phyloP scores from a whole-genome alignment of 2,797 vertebrate species.

The Urosaurus nigricauda region DNA sequence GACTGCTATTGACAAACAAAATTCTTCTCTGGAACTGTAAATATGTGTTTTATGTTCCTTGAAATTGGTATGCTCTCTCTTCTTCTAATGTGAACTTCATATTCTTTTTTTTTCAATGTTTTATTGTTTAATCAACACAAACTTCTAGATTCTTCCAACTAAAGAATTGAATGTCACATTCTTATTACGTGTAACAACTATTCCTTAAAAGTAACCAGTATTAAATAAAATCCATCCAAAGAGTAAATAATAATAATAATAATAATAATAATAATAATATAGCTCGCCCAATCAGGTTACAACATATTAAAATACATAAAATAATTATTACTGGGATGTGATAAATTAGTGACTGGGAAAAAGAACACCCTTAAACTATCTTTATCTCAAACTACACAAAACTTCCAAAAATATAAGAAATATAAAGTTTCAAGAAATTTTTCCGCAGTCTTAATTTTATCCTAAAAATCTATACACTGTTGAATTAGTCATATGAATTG shows the following conservation, averaged over 20 bases:
- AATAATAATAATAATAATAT: too few relatives aligned
- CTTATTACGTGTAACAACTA: not conserved
- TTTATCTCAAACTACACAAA: not conserved
- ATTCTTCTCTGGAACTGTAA: conserved; percentile 1
- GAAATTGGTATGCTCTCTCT: conserved; percentile 11
- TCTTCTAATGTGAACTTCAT: not conserved
- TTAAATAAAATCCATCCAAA: not conserved
- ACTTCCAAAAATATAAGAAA: not conserved
- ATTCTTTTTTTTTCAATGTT: not conserved
- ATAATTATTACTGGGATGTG: too few relatives aligned
- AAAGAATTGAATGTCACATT: not conserved
- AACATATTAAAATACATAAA: too few relatives aligned
- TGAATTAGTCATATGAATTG: not conserved
- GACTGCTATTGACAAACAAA: conserved; percentile 9
- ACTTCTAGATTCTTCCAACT: not conserved
- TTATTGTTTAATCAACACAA: not conserved
- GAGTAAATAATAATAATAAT: too few relatives aligned
- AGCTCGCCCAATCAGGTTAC: too few relatives aligned
- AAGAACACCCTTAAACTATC: too few relatives aligned
- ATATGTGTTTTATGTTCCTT: conserved; percentile 20
- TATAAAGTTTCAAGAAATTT: not conserved
- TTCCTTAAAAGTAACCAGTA: not conserved
- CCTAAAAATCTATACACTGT: too few relatives aligned
- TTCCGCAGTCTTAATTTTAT: too few relatives aligned
- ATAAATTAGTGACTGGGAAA: too few relatives aligned